Evolutionary conservation across 2,113 vertebrate species (phyloP), one percentile per base, ranked within the genome.

Genomic region (Chlorodrepanis virens): DNA sequence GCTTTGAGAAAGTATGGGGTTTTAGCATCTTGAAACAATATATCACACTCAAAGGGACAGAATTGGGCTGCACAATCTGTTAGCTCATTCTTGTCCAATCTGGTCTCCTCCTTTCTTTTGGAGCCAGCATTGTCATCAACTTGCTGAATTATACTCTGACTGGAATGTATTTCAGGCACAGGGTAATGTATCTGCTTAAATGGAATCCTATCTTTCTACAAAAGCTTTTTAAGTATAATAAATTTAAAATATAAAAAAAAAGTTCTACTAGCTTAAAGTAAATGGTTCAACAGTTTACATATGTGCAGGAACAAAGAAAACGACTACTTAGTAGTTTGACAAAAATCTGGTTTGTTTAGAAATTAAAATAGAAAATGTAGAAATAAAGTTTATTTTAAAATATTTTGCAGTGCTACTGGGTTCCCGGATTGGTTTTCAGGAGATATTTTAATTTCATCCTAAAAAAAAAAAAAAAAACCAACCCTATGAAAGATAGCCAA

Each of bases 21-120:
- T 98, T 98, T 97, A 98, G 97, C 98, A 98, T 98, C 98, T 98
- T 98, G 98, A 98, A 98, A 98, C 98, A 98, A 98, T 98, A 98
- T 98, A 98, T 98, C 98, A 98, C 97, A 98, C 97, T 98, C 98
- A 98, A 98, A 98, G 97, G 97, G 97, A 98, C 98, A 98, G 97
- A 98, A 97, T 91, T 97, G 98, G 97, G 96, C 98, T 98, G 96
- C 97, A 97, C 98, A 98, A 97, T 98, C 98, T 98, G 98, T 98
- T 98, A 98, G 98, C 98, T 98, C 98, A 98, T 98, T 98, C 98
- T 98, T 98, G 98, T 98, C 98, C 98, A 98, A 98, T 98, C 98
- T 98, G 98, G 98, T 97, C 98, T 98, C 97, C 97, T 98, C 98
- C 97, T 98, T 98, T 98, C 97, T 98, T 98, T 98, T 97, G 97